A percentile compares a stretch with the other conserved stretches of the same genome.
These are phyloP conservation scores for Rhabdophis nuchalis DNA, from an alignment of 2,797 vertebrate genomes.

Conservation along the genomic window DNA sequence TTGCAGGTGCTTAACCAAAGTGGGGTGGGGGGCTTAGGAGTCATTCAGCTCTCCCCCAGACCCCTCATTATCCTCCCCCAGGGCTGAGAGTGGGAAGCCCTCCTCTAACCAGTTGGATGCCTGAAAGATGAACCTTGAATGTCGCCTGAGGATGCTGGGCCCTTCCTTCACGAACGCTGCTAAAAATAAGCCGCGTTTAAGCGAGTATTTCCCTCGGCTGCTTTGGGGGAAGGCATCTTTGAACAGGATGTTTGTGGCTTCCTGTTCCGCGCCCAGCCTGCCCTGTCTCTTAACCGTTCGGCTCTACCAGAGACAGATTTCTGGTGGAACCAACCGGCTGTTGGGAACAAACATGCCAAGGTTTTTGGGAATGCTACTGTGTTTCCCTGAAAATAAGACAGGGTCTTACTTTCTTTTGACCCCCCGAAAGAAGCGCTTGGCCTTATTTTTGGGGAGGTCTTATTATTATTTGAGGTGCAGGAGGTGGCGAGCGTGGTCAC, in stretches of 20 bases:
- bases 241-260: conserved; percentile 28
- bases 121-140: background rate
- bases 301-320: background rate
- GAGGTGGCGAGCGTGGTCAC: no score
- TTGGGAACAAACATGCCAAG: background rate
- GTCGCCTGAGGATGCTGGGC: background rate
- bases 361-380: background rate
- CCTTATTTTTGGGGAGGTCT: no score
- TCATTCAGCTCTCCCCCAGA: background rate
- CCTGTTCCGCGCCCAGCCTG: conserved; percentile 14
- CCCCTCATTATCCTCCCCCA: background rate
- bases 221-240: background rate
- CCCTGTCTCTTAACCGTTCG: background rate
- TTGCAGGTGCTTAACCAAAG: background rate
- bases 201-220: background rate
- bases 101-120: background rate
- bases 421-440: no score
- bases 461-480: no score
- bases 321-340: fast-evolving
- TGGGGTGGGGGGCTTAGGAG: background rate
- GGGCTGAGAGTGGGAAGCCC: background rate
- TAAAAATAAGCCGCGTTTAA: background rate
- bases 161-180: background rate
- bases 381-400: no score
- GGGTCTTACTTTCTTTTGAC: no score